These are phyloP conservation scores for Trochalopteron elliotii DNA, from an alignment of 2,113 vertebrate genomes.

Conservation along the genomic window DNA sequence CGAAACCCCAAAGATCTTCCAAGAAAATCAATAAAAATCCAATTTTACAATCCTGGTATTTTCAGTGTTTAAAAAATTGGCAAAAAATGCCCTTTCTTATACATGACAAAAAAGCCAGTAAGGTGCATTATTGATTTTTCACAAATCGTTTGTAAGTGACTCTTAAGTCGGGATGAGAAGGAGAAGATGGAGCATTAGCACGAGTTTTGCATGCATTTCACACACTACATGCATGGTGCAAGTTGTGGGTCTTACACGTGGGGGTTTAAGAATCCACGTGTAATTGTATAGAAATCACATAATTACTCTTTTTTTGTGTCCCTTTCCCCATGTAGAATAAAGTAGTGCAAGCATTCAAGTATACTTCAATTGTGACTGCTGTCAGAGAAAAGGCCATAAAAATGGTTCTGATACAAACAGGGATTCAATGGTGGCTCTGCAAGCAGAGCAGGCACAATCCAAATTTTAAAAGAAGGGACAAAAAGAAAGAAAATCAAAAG, in stretches of 20 bases:
- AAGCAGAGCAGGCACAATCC: background rate
- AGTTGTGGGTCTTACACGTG: background rate
- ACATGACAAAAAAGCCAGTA: constrained; percentile 8
- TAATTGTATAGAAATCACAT: background rate
- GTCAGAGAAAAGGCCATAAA: background rate
- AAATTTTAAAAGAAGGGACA: background rate
- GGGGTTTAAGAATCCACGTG: background rate
- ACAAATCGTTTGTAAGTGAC: background rate
- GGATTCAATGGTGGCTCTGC: background rate
- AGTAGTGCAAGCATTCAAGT: background rate
- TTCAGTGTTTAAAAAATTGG: constrained; percentile 29
- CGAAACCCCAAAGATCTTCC: constrained; percentile 6
- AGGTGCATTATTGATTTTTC: constrained; percentile 32
- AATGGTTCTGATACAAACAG: background rate
- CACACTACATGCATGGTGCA: background rate
- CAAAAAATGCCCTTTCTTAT: background rate
- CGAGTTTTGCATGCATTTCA: background rate
- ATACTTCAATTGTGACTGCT: background rate
- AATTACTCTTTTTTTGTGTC: background rate
- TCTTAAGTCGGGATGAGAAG: background rate
- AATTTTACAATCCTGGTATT: constrained; percentile 40
- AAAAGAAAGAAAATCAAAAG: background rate
- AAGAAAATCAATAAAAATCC: constrained; percentile 38
- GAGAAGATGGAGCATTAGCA: background rate
- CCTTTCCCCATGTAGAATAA: background rate